phyloP scores from a whole-genome alignment of 1,140 invertebrate genomes.

The Lysiphlebus fabarum region DNA sequence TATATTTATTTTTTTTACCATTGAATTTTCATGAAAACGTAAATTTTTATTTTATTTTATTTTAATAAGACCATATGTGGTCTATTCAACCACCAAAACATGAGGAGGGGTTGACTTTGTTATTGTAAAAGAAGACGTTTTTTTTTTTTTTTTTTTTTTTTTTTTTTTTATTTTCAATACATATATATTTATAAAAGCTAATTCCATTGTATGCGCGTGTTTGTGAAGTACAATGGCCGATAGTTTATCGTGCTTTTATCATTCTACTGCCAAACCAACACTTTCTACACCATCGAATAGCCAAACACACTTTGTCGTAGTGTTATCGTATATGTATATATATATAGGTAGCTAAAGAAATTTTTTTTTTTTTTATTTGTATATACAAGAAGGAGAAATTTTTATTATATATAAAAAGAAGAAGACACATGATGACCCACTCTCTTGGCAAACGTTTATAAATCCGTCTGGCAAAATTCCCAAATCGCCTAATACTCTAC shows the following conservation, averaged over 20 bases:
- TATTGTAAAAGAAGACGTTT: neutral
- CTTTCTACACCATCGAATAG: conserved; percentile 25
- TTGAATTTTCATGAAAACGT: too few relatives aligned
- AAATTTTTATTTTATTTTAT: too few relatives aligned
- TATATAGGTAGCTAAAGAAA: too few relatives aligned
- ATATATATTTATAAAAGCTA: neutral
- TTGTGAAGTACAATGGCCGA: conserved; percentile 25
- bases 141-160: neutral
- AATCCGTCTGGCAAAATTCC: conserved; percentile 21
- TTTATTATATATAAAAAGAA: too few relatives aligned
- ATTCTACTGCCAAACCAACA: conserved; percentile 36
- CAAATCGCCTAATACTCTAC: conserved; percentile 15
- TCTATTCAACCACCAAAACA: too few relatives aligned
- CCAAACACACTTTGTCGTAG: conserved; percentile 13
- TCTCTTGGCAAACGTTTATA: conserved; percentile 20
- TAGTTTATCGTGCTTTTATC: conserved; percentile 40
- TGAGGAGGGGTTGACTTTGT: too few relatives aligned
- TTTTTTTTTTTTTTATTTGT: too few relatives aligned
- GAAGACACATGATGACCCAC: conserved; percentile 3
- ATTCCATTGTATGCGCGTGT: too few relatives aligned
- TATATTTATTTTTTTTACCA: too few relatives aligned
- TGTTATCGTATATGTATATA: too few relatives aligned
- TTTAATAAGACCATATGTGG: too few relatives aligned
- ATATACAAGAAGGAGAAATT: too few relatives aligned
- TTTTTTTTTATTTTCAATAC: neutral